Conservation (phyloP, 2,888 invertebrate genomes). For the Tenthredo livida region DNA sequence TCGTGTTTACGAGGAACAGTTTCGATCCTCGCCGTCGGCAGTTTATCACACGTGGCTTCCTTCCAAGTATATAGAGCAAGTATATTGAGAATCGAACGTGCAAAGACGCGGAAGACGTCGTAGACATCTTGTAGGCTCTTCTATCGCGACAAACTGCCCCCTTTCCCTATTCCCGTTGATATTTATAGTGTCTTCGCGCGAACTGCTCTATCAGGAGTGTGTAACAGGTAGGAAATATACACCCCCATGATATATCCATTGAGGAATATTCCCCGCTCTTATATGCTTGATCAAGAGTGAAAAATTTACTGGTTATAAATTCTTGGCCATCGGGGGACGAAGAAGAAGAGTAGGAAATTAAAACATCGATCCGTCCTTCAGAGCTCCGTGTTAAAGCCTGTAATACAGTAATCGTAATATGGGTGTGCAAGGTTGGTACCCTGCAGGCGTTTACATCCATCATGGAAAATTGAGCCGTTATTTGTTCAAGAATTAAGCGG, state of each 20-base stretch:
- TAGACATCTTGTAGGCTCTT: slow-evolving; percentile 52
- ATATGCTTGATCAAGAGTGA: slow-evolving; percentile 4
- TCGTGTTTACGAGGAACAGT: slow-evolving; percentile 52
- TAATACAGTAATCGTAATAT: slow-evolving; percentile 38
- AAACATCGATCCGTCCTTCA: slow-evolving; percentile 20
- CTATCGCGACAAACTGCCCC: slow-evolving; percentile 63
- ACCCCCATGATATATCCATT: neutral
- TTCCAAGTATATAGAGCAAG: slow-evolving; percentile 17
- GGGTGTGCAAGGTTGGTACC: slow-evolving; percentile 40
- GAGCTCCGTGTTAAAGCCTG: neutral
- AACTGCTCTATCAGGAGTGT: slow-evolving; percentile 45
- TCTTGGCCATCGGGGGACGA: neutral
- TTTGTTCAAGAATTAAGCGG: slow-evolving; percentile 50
- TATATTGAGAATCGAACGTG: slow-evolving; percentile 23
- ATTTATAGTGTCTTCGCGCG: slow-evolving; percentile 40
- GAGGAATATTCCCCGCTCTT: neutral
- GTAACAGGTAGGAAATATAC: slow-evolving; percentile 42
- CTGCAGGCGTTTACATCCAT: slow-evolving; percentile 47
- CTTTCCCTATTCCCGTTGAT: slow-evolving; percentile 4
- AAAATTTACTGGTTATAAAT: neutral
- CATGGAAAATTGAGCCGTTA: slow-evolving; percentile 54
- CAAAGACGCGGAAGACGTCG: slow-evolving; percentile 41
- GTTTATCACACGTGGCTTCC: slow-evolving; percentile 53
- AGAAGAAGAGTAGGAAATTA: neutral
- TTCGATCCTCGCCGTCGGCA: slow-evolving; percentile 51